Evolutionary conservation across 92 coral and sea anemone genomes (phyloP).

Genomic region (Palythoa grandiflora): DNA sequence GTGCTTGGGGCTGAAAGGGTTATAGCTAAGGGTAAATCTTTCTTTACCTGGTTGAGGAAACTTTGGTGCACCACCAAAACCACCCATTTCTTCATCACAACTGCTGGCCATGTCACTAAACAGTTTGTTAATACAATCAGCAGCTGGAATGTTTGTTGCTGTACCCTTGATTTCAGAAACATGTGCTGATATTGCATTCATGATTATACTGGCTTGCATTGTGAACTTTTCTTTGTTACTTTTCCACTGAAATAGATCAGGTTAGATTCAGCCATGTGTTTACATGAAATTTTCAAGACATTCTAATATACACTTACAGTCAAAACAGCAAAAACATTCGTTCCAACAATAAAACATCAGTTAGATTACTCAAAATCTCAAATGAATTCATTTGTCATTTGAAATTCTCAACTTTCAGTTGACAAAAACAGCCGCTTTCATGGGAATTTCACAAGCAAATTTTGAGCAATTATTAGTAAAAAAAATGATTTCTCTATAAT

Average conservation of each 20-base stretch:
- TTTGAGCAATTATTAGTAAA: too few species aligned
- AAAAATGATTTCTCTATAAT: too few species aligned
- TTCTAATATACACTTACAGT: not conserved
- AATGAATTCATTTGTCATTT: too few species aligned
- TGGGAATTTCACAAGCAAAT: too few species aligned
- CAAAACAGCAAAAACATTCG: too few species aligned
- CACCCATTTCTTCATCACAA: slow-evolving; percentile 93
- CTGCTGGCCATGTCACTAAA: slow-evolving; percentile 71
- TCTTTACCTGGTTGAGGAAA: slow-evolving; percentile 93
- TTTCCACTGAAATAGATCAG: slow-evolving; percentile 74
- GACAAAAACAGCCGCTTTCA: too few species aligned
- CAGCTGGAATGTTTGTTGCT: slow-evolving; percentile 73
- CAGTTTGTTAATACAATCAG: slow-evolving; percentile 81
- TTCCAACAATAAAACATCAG: too few species aligned
- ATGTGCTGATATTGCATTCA: slow-evolving; percentile 89
- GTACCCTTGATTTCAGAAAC: slow-evolving; percentile 74
- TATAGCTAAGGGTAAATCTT: not conserved
- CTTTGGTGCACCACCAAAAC: slow-evolving; percentile 98
- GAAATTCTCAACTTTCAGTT: too few species aligned
- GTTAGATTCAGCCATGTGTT: not conserved
- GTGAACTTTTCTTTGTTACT: slow-evolving; percentile 78
- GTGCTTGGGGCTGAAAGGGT: too few species aligned
- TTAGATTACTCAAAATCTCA: too few species aligned
- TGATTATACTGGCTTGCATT: slow-evolving; percentile 81
- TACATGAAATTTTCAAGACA: not conserved